Base-by-base conservation (phyloP, 2,888 invertebrate species). In the Nebria brevicollis region DNA sequence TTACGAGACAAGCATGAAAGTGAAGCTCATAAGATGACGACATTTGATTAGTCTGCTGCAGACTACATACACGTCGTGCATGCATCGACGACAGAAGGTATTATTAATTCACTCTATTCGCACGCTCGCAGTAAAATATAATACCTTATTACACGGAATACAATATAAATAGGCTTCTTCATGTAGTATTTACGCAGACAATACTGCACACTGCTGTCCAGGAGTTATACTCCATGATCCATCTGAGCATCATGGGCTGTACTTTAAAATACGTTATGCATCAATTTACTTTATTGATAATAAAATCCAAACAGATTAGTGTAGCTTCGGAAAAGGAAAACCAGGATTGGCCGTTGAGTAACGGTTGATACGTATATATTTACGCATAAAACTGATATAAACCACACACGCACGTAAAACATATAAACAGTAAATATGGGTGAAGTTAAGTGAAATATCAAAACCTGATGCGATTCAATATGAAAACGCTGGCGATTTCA, bases 81-180 rank as follows among this genome's bases (percentile, higher is more conserved):
- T 84, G 84, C 84, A 83, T 85, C 83, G 84, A 84, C 82, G 84
- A 83, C 83, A 79, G 80, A 83, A 84, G 79, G 75, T 79, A 54
- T 84, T 84, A 85, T 85, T 84, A 85, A 84, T 85, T 84, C 85
- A 83, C 83, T 83, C 78, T 82, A 82, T 85, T 85, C 84, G 83
- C 84, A 85, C 85, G 85, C 85, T 84, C 84, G 84, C 82, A 82
- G 84, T 84, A 83, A 83, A 84, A 84, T 83, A 83, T 84, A 84
- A 85, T 84, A 78, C 85, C 81, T 84, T 83, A 85, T 85, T 85
- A 84, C 85, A 34, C 66, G 43, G 42, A 43, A 66, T 66, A 66
- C 66, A 66, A 66, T 66, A 66, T 66, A 66, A 66, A 13, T n/a
- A 20, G 66, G 66, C 34, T 34, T 34, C 34, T 34, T 34, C 34